Base-by-base conservation (phyloP, 2,797 vertebrate species). In the Hephaestus fuliginosus region DNA sequence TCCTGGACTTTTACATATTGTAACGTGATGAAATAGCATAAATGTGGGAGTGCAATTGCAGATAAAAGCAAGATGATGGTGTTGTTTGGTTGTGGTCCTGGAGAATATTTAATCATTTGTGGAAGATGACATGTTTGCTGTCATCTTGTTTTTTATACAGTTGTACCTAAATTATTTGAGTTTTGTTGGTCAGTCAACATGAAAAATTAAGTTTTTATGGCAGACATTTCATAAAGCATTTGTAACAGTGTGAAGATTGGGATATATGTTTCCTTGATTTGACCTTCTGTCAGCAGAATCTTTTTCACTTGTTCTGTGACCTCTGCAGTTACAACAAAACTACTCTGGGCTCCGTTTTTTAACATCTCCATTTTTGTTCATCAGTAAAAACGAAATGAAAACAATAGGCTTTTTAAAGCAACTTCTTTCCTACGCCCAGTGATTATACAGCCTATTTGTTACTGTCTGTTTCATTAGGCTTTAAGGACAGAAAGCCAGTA, bases 391-490 rank as follows among this genome's bases (percentile, higher is more conserved):
- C 67, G 5, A 84, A 88, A 88, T 62, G 58, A 86, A 91, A 86
- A 90, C 83, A 80, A 80, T 41, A 48, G 78, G 64, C 81, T 87
- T 88, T 87, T 82, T 78, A 87, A 90, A 86, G 83, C 74, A 75
- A 74, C 43, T 62, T 82, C 48, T 83, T 80, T 88, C 62, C 76
- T 12, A 77, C 78, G 81, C 84, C 67, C 57, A 81, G 76, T 83
- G 88, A 79, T 91, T 89, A 83, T 70, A 80, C 66, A 86, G 90
- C 70, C 81, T 84, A 76, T 92, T 93, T 92, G 87, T 89, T 84
- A 88, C 85, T 88, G 87, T 91, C 86, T 88, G 82, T 92, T 93
- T 92, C 84, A 90, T 92, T 92, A 90, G 81, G 69, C 92, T 91
- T 92, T 87, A 91, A 87, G 78, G 82, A 91, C 18, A 33, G 73